Evolutionary conservation across 2,888 invertebrate species (phyloP).

Genomic region (Argyresthia albistria): DNA sequence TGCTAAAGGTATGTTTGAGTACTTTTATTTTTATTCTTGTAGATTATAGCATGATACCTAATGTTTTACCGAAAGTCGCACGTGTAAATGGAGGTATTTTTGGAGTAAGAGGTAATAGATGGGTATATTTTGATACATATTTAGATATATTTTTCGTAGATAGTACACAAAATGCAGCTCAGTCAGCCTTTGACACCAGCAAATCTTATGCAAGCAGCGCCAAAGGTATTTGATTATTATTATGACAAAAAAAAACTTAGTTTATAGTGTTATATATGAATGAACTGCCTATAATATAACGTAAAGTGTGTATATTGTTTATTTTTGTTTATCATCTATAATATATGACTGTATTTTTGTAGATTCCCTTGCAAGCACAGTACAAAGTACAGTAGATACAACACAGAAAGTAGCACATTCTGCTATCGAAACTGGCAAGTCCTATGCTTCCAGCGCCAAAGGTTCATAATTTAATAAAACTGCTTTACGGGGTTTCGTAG

Average conservation of each 20-base stretch:
- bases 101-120: too few relatives aligned
- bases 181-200: slow-evolving; percentile 10
- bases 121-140: slow-evolving; percentile 11
- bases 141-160: slow-evolving; percentile 39
- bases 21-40: too few relatives aligned
- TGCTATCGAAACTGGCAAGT: slow-evolving; percentile 12
- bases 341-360: slow-evolving; percentile 3
- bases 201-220: slow-evolving; percentile 1
- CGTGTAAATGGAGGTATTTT: too few relatives aligned
- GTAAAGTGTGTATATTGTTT: too few relatives aligned
- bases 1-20: slow-evolving; percentile 36
- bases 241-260: too few relatives aligned
- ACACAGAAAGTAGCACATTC: slow-evolving; percentile 10
- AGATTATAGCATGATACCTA: too few relatives aligned
- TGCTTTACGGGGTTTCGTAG: neutral
- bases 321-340: neutral
- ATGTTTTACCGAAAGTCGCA: too few relatives aligned
- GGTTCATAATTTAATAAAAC: slow-evolving; percentile 4
- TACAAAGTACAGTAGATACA: slow-evolving; percentile 11
- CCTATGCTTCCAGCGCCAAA: slow-evolving; percentile 9
- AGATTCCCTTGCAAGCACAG: slow-evolving; percentile 11
- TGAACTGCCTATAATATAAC: too few relatives aligned
- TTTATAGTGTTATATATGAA: too few relatives aligned
- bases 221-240: neutral
- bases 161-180: slow-evolving; percentile 29